Evolutionary conservation across 2,888 invertebrate species (phyloP).

Genomic region (Torymus auratus): DNA sequence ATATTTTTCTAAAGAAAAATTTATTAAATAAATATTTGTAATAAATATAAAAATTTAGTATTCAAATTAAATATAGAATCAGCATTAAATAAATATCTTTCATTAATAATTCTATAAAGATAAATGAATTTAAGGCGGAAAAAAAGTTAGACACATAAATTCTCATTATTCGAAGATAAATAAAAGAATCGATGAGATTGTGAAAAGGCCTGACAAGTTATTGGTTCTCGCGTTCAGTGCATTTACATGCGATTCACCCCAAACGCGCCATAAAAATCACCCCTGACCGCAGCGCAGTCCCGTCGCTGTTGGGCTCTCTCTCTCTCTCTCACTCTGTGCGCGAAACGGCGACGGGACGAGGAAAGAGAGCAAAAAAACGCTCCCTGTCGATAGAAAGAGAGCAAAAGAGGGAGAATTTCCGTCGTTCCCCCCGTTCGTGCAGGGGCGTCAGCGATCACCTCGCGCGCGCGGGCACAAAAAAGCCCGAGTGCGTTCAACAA

Average conservation of each 20-base stretch:
- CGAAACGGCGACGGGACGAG: slow-evolving; percentile 63
- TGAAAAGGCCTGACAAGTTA: slow-evolving; percentile 54
- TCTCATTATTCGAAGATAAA: slow-evolving; percentile 7
- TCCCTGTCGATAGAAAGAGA: slow-evolving; percentile 67
- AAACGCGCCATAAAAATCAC: slow-evolving; percentile 73
- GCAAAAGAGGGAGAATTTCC: slow-evolving; percentile 61
- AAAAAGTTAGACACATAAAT: too few relatives aligned
- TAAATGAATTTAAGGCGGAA: too few relatives aligned
- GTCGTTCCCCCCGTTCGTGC: slow-evolving; percentile 55
- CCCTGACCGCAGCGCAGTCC: slow-evolving; percentile 62
- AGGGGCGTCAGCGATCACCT: slow-evolving; percentile 64
- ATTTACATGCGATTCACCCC: slow-evolving; percentile 68
- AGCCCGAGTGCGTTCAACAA: slow-evolving; percentile 73
- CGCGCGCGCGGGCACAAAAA: slow-evolving; percentile 63
- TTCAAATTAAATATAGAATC: too few relatives aligned
- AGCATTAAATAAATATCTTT: too few relatives aligned
- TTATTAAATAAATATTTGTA: too few relatives aligned
- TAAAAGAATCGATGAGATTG: slow-evolving; percentile 43
- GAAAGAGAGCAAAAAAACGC: slow-evolving; percentile 69
- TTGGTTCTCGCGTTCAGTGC: slow-evolving; percentile 63
- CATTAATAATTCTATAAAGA: too few relatives aligned
- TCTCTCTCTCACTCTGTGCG: slow-evolving; percentile 36
- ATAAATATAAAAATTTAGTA: too few relatives aligned
- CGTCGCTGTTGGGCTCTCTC: slow-evolving; percentile 37
- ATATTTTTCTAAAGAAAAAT: too few relatives aligned